phyloP scores from a whole-genome alignment of 2,888 invertebrate genomes.

The Syrphus vitripennis region DNA sequence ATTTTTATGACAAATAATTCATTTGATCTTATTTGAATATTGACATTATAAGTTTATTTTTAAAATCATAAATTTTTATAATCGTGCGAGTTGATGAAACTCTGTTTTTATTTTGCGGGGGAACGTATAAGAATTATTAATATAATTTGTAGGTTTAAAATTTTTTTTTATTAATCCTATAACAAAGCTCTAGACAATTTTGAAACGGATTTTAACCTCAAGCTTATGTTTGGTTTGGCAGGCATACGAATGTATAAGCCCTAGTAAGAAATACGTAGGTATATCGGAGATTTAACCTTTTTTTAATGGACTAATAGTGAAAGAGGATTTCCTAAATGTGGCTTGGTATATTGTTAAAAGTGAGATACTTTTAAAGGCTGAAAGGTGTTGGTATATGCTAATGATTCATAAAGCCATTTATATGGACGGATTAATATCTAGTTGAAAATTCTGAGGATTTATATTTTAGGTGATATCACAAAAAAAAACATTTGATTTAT shows the following conservation, averaged over 20 bases:
- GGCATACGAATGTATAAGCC: neutral
- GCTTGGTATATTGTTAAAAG: neutral
- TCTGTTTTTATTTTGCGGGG: neutral
- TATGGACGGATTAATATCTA: neutral
- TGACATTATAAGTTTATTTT: slow-evolving; percentile 53
- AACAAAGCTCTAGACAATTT: neutral
- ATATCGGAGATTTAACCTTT: neutral
- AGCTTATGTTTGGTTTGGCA: neutral
- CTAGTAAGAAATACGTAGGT: neutral
- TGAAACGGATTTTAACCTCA: slow-evolving; percentile 1
- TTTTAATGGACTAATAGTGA: neutral
- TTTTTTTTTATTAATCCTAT: neutral
- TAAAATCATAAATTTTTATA: slow-evolving; percentile 60
- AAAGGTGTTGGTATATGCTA: neutral
- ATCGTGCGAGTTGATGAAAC: slow-evolving; percentile 19
- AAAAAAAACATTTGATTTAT: neutral
- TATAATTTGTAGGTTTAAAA: neutral
- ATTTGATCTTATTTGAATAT: slow-evolving; percentile 62
- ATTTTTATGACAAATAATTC: slow-evolving; percentile 64
- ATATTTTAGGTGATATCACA: neutral
- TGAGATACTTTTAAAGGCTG: neutral
- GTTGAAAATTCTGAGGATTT: neutral
- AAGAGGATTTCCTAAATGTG: slow-evolving; percentile 14
- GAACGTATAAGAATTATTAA: neutral
- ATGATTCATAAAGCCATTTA: neutral